phyloP scores from a whole-genome alignment of 2,797 vertebrate genomes.

The Eurystomus glaucurus region DNA sequence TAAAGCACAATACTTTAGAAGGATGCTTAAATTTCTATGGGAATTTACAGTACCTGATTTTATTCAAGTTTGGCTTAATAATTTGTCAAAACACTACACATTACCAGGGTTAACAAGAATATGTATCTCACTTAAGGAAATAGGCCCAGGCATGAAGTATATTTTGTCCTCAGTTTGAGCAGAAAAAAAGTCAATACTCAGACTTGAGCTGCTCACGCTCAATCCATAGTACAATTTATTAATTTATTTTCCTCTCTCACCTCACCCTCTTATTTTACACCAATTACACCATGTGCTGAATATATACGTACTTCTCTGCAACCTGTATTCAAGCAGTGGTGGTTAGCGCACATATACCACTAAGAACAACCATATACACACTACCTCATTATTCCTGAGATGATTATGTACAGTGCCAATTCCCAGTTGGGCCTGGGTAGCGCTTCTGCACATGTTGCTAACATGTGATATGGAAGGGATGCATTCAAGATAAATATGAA shows the following conservation, averaged over 20 bases:
- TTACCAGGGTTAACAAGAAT: background rate
- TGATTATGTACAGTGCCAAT: conserved; percentile 93
- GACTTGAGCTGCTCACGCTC: background rate
- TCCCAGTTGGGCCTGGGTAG: conserved; percentile 98
- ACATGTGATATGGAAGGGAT: conserved; percentile 97
- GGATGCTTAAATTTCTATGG: background rate
- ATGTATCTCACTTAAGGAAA: background rate
- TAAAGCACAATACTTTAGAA: background rate
- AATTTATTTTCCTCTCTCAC: background rate
- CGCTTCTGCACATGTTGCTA: conserved; percentile 94
- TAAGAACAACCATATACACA: background rate
- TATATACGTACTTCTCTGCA: background rate
- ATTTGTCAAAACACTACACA: background rate
- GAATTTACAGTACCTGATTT: background rate
- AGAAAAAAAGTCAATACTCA: background rate
- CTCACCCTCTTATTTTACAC: background rate
- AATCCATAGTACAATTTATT: rapidly evolving
- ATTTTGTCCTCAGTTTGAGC: background rate
- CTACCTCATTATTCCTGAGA: conserved; percentile 97
- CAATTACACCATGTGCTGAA: background rate
- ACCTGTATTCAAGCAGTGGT: background rate
- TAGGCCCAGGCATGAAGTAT: rapidly evolving
- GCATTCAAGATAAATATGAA: conserved; percentile 96
- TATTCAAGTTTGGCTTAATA: background rate
- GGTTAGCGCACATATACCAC: rapidly evolving